These are phyloP conservation scores for Tupaia tana DNA, from an alignment of 2,113 vertebrate species.

Conservation along the genomic window DNA sequence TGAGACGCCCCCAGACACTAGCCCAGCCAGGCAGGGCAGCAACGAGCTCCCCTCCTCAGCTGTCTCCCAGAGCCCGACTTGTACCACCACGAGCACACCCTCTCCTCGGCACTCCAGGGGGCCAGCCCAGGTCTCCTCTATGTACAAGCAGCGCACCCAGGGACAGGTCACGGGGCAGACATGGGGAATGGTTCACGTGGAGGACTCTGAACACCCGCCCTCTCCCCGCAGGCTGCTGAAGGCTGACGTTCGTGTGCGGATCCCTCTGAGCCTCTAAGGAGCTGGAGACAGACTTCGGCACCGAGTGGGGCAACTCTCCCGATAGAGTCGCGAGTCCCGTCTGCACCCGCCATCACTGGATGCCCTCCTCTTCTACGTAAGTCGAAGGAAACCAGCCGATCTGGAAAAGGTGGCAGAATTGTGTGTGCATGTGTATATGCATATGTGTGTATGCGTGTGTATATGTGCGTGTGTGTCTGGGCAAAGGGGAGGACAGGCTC, in stretches of 20 bases:
- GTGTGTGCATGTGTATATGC: too few species aligned
- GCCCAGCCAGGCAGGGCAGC: not conserved
- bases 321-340: conserved; percentile 51
- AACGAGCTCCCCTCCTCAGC: not conserved
- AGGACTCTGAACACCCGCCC: not conserved
- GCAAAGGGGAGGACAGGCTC: accelerated
- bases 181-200: not conserved
- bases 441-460: not conserved
- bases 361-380: conserved; percentile 96
- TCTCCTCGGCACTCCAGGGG: not conserved
- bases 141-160: conserved; percentile 79
- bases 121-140: conserved; percentile 74
- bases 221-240: not conserved
- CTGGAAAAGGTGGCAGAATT: conserved; percentile 82
- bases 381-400: conserved; percentile 99
- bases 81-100: accelerated
- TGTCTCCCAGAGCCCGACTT: not conserved
- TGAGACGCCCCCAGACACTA: not conserved
- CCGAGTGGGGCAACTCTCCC: conserved; percentile 73
- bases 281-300: conserved; percentile 63
- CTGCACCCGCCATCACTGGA: conserved; percentile 86
- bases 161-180: not conserved
- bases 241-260: not conserved
- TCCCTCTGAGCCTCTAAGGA: not conserved
- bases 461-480: accelerated